Percentiles rank a stretch among this genome's conserved stretches.
phyloP scores from a whole-genome alignment of 2,888 invertebrate genomes.

The Steinernema carpocapsae region DNA sequence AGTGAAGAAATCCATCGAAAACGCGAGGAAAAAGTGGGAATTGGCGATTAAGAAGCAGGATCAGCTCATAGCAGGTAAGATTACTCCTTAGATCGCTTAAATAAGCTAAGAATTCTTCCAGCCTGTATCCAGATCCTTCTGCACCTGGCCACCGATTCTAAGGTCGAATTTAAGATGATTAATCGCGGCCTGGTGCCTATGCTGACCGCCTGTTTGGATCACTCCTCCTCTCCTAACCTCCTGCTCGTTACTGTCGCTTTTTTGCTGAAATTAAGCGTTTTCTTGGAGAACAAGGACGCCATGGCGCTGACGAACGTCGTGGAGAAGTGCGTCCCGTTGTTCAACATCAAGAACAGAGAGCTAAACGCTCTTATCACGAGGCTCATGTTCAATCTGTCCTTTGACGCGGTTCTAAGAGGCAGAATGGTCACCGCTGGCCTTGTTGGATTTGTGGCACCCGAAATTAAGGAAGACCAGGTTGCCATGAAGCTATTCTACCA shows the following conservation, averaged over 20 bases:
- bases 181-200: constrained; percentile 76
- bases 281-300: constrained; percentile 88
- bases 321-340: constrained; percentile 82
- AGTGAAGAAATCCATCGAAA: constrained; percentile 63
- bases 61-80: constrained; percentile 79
- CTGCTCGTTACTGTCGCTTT: constrained; percentile 80
- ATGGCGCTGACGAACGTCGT: constrained; percentile 84
- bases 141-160: constrained; percentile 92
- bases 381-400: constrained; percentile 91
- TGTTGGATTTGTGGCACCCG: constrained; percentile 85
- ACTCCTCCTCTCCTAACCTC: constrained; percentile 78
- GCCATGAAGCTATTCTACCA: constrained; percentile 78
- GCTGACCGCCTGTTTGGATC: constrained; percentile 80
- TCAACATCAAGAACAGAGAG: constrained; percentile 72
- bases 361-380: constrained; percentile 73
- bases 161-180: constrained; percentile 93
- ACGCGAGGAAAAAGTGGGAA: constrained; percentile 77
- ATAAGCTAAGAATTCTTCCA: constrained; percentile 66
- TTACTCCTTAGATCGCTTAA: background rate
- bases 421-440: constrained; percentile 89
- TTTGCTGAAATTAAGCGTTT: constrained; percentile 90
- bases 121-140: constrained; percentile 89
- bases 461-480: constrained; percentile 47
- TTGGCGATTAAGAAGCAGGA: constrained; percentile 92
- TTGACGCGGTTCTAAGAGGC: constrained; percentile 83